Conservation (phyloP, 1,140 invertebrate species). For the Drosophila mauritiana region DNA sequence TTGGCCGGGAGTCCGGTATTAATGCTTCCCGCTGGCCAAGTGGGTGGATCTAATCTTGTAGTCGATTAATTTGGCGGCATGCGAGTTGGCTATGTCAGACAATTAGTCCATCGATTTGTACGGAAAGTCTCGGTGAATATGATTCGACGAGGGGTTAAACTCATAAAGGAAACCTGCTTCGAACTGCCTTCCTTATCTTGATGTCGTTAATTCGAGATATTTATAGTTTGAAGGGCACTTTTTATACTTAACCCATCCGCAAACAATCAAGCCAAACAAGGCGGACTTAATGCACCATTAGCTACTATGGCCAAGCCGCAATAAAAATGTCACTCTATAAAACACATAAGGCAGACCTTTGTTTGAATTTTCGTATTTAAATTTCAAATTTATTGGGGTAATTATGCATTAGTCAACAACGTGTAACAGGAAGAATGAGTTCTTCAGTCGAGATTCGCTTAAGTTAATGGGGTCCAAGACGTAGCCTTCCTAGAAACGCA, state of each 20-base stretch:
- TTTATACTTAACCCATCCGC: conserved; percentile 29
- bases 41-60: conserved; percentile 60
- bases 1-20: conserved; percentile 23
- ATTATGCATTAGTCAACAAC: conserved; percentile 75
- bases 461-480: conserved; percentile 7
- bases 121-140: neutral
- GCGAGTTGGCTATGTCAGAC: neutral
- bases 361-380: conserved; percentile 44
- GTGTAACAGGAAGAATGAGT: conserved; percentile 44
- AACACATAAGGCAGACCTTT: conserved; percentile 29
- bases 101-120: conserved; percentile 27
- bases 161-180: conserved; percentile 23
- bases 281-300: conserved; percentile 33
- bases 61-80: conserved; percentile 30
- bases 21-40: conserved; percentile 16
- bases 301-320: conserved; percentile 4
- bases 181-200: conserved; percentile 21
- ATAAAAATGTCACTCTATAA: conserved; percentile 48
- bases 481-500: conserved; percentile 49
- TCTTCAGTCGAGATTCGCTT: conserved; percentile 34
- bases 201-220: conserved; percentile 21
- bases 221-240: conserved; percentile 40
- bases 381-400: conserved; percentile 60
- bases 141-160: neutral
- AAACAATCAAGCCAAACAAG: conserved; percentile 17